Base-by-base conservation (phyloP, 1,140 invertebrate genomes). In the Dendroctonus ponderosae region DNA sequence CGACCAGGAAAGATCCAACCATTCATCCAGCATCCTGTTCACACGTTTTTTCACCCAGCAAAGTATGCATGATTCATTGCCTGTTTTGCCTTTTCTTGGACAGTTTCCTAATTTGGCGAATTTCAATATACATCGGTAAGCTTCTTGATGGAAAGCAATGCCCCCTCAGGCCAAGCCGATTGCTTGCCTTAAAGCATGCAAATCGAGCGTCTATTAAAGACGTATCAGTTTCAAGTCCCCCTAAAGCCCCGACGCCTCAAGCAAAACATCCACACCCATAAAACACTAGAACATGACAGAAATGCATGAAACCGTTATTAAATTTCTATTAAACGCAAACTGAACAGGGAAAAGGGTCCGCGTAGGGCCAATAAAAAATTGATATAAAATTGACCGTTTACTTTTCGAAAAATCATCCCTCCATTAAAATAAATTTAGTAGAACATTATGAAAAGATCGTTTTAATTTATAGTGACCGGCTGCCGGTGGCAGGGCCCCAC, bases 361-460 rank as follows among this genome's bases (percentile, higher is more conserved):
- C 39, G 40, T 38, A 0, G 40, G 6, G 15, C 9, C 37, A 40
- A 49, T 59, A 63, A 63, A 63, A 62, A 63, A 63, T 63, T 53
- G 50, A 63, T 63, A 63, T 63, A 63, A 63, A 54, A 63, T 63
- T 63, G 61, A 63, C 50, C 61, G 61, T 63, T 63, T 51, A 51
- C 14, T 51, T 54, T 54, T 52, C 42, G 50, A 63, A 54, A 63
- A 63, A 63, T 63, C 50, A 51, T 52, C 61, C 61, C 61, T 44
- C 41, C 61, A 63, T 63, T 63, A 54, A 63, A 63, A 63, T 63
- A 63, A 63, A 63, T 63, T 63, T 63, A 63, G 61, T 63, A 51
- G 37, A 63, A 63, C 61, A 63, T 63, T 63, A 63, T 63, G 48
- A 63, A 63, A 63, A 63, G 61, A 63, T 63, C 61, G 61, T 63